phyloP scores from a whole-genome alignment of 2,797 vertebrate species.

The Micrastur ruficollis region DNA sequence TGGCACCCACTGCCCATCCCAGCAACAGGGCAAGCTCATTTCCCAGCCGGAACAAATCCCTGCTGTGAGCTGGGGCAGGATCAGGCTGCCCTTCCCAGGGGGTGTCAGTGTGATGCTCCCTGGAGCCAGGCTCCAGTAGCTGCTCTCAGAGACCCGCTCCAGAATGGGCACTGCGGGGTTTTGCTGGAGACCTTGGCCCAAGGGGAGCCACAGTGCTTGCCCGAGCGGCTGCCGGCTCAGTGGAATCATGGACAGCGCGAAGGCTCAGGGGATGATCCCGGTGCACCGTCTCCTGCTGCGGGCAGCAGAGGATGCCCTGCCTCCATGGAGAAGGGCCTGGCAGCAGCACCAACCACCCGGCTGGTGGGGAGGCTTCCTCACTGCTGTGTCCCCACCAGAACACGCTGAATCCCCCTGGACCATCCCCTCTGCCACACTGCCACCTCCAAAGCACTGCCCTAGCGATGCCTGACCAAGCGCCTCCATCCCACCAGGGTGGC shows the following conservation, averaged over 20 bases:
- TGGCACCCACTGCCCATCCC: fast-evolving
- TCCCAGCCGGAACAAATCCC: neutral
- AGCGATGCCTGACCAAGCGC: fast-evolving
- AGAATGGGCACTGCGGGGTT: neutral
- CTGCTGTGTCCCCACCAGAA: neutral
- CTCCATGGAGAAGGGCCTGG: neutral
- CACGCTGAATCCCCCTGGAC: fast-evolving
- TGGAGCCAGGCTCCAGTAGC: neutral
- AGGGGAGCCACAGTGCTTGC: neutral
- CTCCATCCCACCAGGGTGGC: neutral
- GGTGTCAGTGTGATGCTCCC: neutral
- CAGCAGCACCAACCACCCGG: neutral
- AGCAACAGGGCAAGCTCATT: neutral
- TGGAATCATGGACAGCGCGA: fast-evolving
- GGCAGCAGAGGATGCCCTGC: neutral
- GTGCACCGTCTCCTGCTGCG: fast-evolving
- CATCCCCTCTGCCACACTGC: neutral
- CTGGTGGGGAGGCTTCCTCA: fast-evolving
- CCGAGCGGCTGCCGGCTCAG: neutral
- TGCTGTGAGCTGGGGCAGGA: neutral
- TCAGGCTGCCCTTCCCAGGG: neutral
- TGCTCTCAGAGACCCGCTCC: neutral
- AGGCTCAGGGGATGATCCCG: neutral
- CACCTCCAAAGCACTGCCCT: neutral
- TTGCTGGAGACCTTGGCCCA: neutral